Evolutionary conservation across 2,888 invertebrate species (phyloP), one percentile per base, ranked within the genome.

Genomic region (Creontiades dilutus): DNA sequence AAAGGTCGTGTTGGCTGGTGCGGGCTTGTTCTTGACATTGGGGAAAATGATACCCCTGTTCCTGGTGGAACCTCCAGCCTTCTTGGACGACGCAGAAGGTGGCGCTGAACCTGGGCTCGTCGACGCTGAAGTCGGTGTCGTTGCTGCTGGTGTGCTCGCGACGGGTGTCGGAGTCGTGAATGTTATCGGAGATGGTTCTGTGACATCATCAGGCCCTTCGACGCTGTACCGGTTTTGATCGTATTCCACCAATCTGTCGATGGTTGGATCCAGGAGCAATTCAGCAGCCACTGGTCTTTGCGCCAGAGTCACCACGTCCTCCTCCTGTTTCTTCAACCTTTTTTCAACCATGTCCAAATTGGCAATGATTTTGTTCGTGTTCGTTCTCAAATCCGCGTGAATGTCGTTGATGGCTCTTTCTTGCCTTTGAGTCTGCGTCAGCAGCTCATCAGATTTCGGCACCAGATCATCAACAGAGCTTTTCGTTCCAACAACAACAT

Each of bases 31-130:
- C 94, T 97, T 97, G 86, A 97, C 96, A 93, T 97, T 97, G 13
- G 98, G 98, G 94, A 98, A 98, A 93, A 98, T 97, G 92, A 98
- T 96, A 90, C 97, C 97, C 61, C 97, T 96, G 93, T 97, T 97
- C 91, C 97, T 95, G 90, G 94, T 93, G 7, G 93, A 23, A 46
- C 27, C n/a, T n/a, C 68, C 68, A 3, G 16, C 19, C 82, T 90
- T 90, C 81, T 80, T 80, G 37, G 37, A 7, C 12, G n/a, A 37
- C 27, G 90, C 90, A 47, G 84, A 14, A 2, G 91, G 57, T n/a
- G 87, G n/a, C 28, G 28, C 55, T 0, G 89, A 37, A 19, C 55
- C 81, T 78, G 55, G 80, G n/a, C 57, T 89, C 7, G 91, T 88
- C n/a, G 52, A 16, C 46, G 82, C 19, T 55, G 89, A 80, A 13